Base-by-base conservation (phyloP, 2,113 vertebrate species). In the Phodopus roborovskii region DNA sequence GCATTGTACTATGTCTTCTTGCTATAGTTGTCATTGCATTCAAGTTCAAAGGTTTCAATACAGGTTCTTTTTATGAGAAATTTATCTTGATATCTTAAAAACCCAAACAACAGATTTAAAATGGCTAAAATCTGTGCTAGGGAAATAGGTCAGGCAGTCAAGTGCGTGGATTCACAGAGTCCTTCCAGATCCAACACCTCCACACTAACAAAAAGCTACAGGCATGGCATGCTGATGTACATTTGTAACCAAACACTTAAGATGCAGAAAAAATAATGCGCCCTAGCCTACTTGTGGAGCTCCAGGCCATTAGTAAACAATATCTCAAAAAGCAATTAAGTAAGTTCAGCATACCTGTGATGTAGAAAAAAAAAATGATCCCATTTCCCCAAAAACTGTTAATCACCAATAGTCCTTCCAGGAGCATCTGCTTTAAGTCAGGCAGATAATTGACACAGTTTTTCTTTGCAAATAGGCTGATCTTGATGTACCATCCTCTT, bases 111-210 rank as follows among this genome's bases (percentile, higher is more conserved):
- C 0, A 70, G 33, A 92, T 42, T 45, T 64, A 20, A 81, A 45
- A 45, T 89, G 26, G 28, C 7, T 42, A 42, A 73, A 42, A 7
- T 22, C 10, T 62, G 42, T 30, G 11, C 9, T 36, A 45, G 17
- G 82, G 5, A 85, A 39, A 86, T 22, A 66, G 0, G 12, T 26
- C 64, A 84, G 16, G 45, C 28, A 16, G 5, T 70, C 30, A 70
- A 70, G 45, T 68, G 11, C 5, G 36, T 50, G 42, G 17, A 22
- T 84, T 30, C 2, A 16, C 26, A 66, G 22, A 33, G 39, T 15
- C 60, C 74, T 24, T 0, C 24, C 7, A 39, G 3, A 4, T 3
- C 7, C n/a, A 7, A 62, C 13, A 28, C 3, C 26, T 17, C 9
- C 7, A 2, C 11, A 42, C 39, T 2, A 9, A 45, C 24, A 33